Conservation (phyloP, 2,113 vertebrate genomes). For the Chaenocephalus aceratus region DNA sequence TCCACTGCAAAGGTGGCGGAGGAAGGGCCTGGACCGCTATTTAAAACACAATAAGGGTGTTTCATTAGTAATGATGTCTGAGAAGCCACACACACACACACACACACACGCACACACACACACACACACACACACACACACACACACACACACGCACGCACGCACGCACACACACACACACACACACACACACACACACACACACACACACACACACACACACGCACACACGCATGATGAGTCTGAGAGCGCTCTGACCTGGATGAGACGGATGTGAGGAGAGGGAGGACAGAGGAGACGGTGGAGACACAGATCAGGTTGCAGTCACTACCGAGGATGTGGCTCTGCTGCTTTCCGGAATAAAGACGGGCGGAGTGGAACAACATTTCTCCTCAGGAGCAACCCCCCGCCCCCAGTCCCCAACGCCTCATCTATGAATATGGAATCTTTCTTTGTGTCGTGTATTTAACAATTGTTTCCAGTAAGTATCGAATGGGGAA, state of each 20-base stretch:
- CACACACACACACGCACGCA: too few relatives aligned
- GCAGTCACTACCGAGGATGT: slow-evolving; percentile 26
- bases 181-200: neutral
- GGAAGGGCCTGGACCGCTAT: slow-evolving; percentile 15
- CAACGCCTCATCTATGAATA: neutral
- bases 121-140: neutral
- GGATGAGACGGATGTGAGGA: slow-evolving; percentile 12
- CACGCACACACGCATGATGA: neutral
- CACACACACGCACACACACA: slow-evolving; percentile 15
- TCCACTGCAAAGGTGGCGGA: neutral
- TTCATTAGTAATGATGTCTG: slow-evolving; percentile 64
- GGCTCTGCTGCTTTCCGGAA: slow-evolving; percentile 18
- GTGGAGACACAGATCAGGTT: slow-evolving; percentile 30
- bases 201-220: slow-evolving; percentile 15
- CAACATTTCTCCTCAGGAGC: slow-evolving; percentile 10
- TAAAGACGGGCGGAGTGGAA: neutral
- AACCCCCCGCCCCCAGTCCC: neutral
- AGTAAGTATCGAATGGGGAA: too few relatives aligned
- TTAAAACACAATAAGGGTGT: slow-evolving; percentile 14
- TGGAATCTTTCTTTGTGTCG: slow-evolving; percentile 18
- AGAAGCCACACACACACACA: neutral
- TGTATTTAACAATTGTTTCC: slow-evolving; percentile 21
- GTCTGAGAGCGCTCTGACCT: slow-evolving; percentile 31
- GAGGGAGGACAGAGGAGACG: slow-evolving; percentile 19
- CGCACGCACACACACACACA: too few relatives aligned